Conservation (phyloP, 1,140 invertebrate species). For the Anthonomus grandis region DNA sequence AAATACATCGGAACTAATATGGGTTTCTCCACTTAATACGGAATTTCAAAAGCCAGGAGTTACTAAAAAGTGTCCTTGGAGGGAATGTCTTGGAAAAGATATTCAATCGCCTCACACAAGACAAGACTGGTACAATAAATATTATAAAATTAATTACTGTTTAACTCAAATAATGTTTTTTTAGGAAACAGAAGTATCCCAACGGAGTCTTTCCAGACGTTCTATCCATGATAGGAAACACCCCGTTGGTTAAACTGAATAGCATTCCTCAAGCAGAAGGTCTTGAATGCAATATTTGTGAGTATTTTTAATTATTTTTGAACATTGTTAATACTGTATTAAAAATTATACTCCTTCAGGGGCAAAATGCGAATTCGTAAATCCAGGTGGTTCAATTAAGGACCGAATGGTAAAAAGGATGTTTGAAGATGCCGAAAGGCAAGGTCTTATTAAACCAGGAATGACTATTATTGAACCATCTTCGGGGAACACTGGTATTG, state of each 20-base stretch:
- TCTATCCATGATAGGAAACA: slow-evolving; percentile 84
- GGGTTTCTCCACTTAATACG: slow-evolving; percentile 12
- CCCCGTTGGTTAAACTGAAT: slow-evolving; percentile 84
- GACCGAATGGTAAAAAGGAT: slow-evolving; percentile 93
- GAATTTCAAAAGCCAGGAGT: slow-evolving; percentile 11
- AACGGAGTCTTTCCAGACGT: slow-evolving; percentile 62
- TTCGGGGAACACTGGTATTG: slow-evolving; percentile 93
- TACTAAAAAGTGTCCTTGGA: slow-evolving; percentile 18
- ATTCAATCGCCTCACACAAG: slow-evolving; percentile 11
- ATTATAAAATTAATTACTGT: neutral
- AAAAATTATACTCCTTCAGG: slow-evolving; percentile 54
- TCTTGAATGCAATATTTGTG: slow-evolving; percentile 91
- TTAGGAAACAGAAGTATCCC: slow-evolving; percentile 13
- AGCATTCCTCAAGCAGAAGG: slow-evolving; percentile 77
- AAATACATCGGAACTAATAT: slow-evolving; percentile 8
- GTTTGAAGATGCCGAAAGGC: slow-evolving; percentile 89
- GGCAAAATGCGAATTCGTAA: slow-evolving; percentile 94
- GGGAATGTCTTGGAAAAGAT: slow-evolving; percentile 7
- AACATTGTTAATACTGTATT: slow-evolving; percentile 62
- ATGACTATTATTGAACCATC: slow-evolving; percentile 93
- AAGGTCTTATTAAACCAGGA: slow-evolving; percentile 82
- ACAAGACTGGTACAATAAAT: slow-evolving; percentile 18
- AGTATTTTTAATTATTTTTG: slow-evolving; percentile 53
- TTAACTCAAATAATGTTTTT: neutral
- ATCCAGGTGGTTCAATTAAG: slow-evolving; percentile 96